Conservation (phyloP, 2,113 vertebrate genomes). For the Gallinago jamesoni region DNA sequence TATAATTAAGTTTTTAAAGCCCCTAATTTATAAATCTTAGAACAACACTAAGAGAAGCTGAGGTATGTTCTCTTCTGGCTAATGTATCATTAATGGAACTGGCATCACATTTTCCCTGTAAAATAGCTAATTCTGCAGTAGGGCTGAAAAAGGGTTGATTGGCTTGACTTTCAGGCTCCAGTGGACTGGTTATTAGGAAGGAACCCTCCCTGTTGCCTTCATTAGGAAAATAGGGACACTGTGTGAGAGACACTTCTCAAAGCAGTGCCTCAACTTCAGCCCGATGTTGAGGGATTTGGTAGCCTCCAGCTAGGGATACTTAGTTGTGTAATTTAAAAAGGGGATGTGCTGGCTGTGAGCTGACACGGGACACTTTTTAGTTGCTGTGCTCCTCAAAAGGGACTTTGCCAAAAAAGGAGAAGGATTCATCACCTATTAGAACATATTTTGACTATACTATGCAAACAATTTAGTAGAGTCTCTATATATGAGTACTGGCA, state of each 20-base stretch:
- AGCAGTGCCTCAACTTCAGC: background rate
- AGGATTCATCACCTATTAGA: constrained; percentile 7
- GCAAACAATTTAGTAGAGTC: background rate
- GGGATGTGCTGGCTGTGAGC: background rate
- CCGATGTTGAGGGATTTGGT: background rate
- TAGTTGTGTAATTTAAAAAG: background rate
- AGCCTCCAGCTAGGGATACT: background rate
- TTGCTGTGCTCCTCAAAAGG: background rate
- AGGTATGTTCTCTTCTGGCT: background rate
- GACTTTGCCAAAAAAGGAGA: constrained; percentile 31
- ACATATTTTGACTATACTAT: background rate
- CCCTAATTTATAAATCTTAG: background rate
- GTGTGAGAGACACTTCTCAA: background rate
- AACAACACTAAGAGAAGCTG: background rate
- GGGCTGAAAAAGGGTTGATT: background rate
- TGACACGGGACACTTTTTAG: background rate
- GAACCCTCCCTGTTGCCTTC: background rate
- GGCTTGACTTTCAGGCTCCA: background rate
- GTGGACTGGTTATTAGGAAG: background rate
- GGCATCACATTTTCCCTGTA: background rate
- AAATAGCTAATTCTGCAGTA: background rate
- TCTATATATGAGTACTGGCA: background rate
- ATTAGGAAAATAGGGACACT: background rate
- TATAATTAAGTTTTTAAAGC: background rate
- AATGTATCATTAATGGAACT: background rate